A percentile compares a stretch with the other conserved stretches of the same genome.
phyloP scores from a whole-genome alignment of 1,140 invertebrate species.

The Rhizoglyphus robini region DNA sequence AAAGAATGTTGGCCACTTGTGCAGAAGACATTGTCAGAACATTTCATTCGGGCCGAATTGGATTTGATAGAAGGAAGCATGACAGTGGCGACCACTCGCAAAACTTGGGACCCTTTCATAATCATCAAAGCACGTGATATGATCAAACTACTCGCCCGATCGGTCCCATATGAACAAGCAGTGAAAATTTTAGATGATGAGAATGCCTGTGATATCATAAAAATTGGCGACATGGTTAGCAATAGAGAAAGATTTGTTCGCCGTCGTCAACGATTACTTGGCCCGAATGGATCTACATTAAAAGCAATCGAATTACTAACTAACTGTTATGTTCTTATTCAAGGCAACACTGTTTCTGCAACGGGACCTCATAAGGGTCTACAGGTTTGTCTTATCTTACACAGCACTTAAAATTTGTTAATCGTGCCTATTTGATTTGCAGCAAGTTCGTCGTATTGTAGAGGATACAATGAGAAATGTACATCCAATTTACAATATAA shows the following conservation, averaged over 20 bases:
- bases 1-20: slow-evolving; percentile 91
- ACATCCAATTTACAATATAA: slow-evolving; percentile 99
- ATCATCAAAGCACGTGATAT: slow-evolving; percentile 93
- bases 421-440: slow-evolving; percentile 28
- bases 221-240: slow-evolving; percentile 75
- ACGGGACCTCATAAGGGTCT: slow-evolving; percentile 89
- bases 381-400: too few relatives aligned
- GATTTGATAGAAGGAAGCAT: slow-evolving; percentile 92
- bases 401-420: not conserved
- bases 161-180: slow-evolving; percentile 89
- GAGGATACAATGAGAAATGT: slow-evolving; percentile 98
- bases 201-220: slow-evolving; percentile 86
- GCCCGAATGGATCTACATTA: slow-evolving; percentile 50
- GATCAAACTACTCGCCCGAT: slow-evolving; percentile 84
- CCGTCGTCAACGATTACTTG: slow-evolving; percentile 81
- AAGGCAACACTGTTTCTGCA: slow-evolving; percentile 93
- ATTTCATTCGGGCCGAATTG: slow-evolving; percentile 67
- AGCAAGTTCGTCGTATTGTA: slow-evolving; percentile 79
- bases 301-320: slow-evolving; percentile 90
- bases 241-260: slow-evolving; percentile 95
- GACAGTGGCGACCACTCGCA: slow-evolving; percentile 83
- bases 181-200: slow-evolving; percentile 59
- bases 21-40: slow-evolving; percentile 52
- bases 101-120: slow-evolving; percentile 97
- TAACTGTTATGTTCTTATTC: slow-evolving; percentile 90